Evolutionary conservation across 1,140 invertebrate genomes (phyloP).

Genomic region (Drosophila equinoxialis): DNA sequence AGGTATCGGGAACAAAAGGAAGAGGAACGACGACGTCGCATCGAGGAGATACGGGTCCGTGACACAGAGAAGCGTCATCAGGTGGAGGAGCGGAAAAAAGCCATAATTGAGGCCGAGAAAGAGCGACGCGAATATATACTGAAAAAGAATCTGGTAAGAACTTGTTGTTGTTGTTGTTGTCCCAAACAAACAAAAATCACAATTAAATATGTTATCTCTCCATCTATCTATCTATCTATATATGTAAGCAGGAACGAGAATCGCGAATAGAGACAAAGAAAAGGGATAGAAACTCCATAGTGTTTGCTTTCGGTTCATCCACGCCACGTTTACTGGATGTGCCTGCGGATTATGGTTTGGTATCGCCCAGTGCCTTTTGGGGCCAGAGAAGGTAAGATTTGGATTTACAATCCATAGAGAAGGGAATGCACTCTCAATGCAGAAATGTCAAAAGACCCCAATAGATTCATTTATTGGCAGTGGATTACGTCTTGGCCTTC

Average conservation of each 20-base stretch:
- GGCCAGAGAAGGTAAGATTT: constrained; percentile 87
- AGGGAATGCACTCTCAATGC: neutral
- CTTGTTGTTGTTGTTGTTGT: neutral
- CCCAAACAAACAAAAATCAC: neutral
- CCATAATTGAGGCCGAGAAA: constrained; percentile 93
- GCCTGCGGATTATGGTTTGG: constrained; percentile 88
- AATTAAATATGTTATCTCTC: neutral
- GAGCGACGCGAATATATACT: constrained; percentile 93
- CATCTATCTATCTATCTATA: neutral
- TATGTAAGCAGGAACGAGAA: constrained; percentile 86
- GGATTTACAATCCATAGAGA: neutral
- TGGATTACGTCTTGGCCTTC: too few species aligned
- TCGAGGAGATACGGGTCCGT: constrained; percentile 90
- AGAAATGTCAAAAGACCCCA: too few species aligned
- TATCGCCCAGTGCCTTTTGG: constrained; percentile 87
- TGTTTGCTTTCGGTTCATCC: constrained; percentile 94
- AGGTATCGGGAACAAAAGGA: constrained; percentile 94
- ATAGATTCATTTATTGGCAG: too few species aligned
- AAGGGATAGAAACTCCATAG: constrained; percentile 87
- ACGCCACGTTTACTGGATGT: constrained; percentile 92
- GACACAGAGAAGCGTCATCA: constrained; percentile 89
- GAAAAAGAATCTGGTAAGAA: constrained; percentile 87
- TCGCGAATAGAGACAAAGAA: constrained; percentile 90
- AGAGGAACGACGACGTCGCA: constrained; percentile 90
- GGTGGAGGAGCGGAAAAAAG: constrained; percentile 93